Base-by-base conservation (phyloP, 2,888 invertebrate species). In the Anthophora plumipes region DNA sequence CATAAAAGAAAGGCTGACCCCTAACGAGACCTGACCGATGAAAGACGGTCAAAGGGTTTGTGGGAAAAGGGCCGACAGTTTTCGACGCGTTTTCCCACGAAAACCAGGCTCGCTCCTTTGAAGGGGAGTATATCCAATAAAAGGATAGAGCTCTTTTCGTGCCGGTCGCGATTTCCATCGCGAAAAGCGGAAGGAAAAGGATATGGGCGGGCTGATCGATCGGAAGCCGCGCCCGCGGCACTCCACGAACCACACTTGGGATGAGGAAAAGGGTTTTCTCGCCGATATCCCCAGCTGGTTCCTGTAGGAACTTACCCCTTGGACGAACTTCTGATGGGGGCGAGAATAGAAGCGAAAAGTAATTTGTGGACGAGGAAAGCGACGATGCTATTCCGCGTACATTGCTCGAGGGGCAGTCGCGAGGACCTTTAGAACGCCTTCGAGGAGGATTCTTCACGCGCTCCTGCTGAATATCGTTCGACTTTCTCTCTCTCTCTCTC, bases 151-250 rank as follows among this genome's bases (percentile, higher is more conserved):
- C 59, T 31, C 54, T 41, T 67, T 39, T 59, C n/a, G 50, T 37
- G 43, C 61, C 54, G 54, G 77, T 57, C 66, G 79, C 77, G 82
- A 84, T 86, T 76, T 80, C 71, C 82, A 82, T 82, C 68, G 84
- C 77, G 83, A 48, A 48, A 69, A 81, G 68, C 72, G 84, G 78
- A 83, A 82, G 79, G 85, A 82, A 84, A 78, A 75, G 71, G 84
- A 82, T 25, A 76, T 41, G 70, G 79, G 77, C 55, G 86, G 81
- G 76, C 52, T 82, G 86, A 86, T 86, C 86, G 86, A 86, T 86
- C 86, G 86, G 76, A 72, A 61, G 77, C 80, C 72, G 77, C 75
- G 48, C 64, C 68, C 77, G 70, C 59, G 78, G 64, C 57, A 12
- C 3, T 61, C 12, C 41, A 17, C 25, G 50, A 52, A 72, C 50